A percentile compares a stretch with the other conserved stretches of the same genome.
These are phyloP conservation scores for Lepilemur ruficaudatus DNA, from an alignment of 2,797 vertebrate genomes.

Conservation along the genomic window DNA sequence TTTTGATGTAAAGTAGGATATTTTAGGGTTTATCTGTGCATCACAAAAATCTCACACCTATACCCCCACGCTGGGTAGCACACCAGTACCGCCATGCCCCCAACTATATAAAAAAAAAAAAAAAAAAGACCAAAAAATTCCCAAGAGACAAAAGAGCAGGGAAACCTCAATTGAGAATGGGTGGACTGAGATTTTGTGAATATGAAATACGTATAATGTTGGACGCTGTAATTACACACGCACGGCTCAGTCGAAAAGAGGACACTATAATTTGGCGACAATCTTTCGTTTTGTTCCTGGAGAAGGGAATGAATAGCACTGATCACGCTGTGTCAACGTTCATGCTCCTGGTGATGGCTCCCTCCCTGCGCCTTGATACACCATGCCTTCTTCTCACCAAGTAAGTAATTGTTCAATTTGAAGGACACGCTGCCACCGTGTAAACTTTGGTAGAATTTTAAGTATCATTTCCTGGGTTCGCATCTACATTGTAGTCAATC, in stretches of 20 bases:
- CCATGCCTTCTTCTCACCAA: neutral
- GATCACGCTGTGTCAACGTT: rapidly evolving
- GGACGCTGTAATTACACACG: neutral
- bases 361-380: neutral
- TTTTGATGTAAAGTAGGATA: neutral
- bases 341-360: rapidly evolving
- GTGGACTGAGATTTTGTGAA: neutral
- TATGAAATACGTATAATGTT: neutral
- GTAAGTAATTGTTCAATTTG: neutral
- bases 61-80: rapidly evolving
- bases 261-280: neutral
- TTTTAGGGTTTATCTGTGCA: neutral
- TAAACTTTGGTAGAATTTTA: neutral
- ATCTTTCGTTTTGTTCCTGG: neutral
- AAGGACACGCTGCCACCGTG: neutral
- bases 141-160: neutral
- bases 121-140: neutral
- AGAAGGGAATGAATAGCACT: neutral
- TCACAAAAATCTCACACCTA: neutral
- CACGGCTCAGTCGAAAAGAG: neutral
- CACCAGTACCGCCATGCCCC: neutral
- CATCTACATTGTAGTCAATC: neutral
- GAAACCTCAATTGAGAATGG: neutral
- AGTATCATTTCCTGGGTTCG: neutral
- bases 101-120: neutral